Conservation (phyloP, 2,797 vertebrate species). For the Poecile montanus region DNA sequence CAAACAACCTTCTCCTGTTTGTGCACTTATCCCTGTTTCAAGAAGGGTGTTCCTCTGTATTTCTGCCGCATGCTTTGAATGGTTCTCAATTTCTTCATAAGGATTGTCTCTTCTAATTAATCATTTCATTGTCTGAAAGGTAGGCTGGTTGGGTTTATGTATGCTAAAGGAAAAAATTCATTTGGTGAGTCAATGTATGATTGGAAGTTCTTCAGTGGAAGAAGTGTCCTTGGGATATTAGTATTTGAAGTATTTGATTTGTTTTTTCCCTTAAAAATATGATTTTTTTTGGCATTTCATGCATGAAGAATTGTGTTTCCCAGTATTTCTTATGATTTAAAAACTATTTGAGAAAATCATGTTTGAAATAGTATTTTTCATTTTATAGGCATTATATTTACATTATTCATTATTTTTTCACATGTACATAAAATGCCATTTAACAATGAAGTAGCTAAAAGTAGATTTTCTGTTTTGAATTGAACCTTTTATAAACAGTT, state of each 20-base stretch:
- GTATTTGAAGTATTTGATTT: neutral
- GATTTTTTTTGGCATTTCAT: neutral
- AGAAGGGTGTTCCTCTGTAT: neutral
- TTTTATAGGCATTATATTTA: neutral
- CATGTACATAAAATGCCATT: neutral
- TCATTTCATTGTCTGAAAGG: neutral
- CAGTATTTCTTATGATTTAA: neutral
- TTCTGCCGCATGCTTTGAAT: neutral
- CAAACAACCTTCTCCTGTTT: neutral
- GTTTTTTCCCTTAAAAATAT: neutral
- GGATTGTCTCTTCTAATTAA: neutral
- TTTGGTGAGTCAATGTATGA: neutral
- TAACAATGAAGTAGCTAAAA: neutral
- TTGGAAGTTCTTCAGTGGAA: neutral
- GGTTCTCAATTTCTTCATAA: neutral
- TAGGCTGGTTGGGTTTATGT: neutral
- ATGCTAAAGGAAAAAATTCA: neutral
- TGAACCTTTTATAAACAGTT: neutral
- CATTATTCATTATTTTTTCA: neutral
- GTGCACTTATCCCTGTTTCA: neutral
- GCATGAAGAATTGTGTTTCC: neutral
- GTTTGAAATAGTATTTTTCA: neutral
- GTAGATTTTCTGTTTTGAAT: neutral
- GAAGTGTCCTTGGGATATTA: neutral
- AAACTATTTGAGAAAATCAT: neutral